Evolutionary conservation across 2,888 invertebrate genomes (phyloP).

Genomic region (Ditula angustiorana): DNA sequence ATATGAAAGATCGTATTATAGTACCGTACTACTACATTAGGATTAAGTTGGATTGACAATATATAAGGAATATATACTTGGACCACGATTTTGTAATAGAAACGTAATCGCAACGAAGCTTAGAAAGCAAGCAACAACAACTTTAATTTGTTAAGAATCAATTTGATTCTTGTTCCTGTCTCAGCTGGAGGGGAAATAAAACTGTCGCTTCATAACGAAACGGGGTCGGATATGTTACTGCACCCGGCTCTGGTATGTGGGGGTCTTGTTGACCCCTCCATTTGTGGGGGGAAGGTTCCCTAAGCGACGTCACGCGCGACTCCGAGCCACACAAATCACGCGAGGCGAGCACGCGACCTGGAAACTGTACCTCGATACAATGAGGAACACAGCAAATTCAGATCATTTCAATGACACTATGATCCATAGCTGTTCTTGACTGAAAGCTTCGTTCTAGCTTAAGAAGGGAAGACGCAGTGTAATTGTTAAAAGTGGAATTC

Average conservation of each 20-base stretch:
- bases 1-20: too few species aligned
- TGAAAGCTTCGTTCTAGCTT: fast-evolving
- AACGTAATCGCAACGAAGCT: too few species aligned
- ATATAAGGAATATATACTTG: too few species aligned
- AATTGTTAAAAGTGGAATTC: conserved; percentile 22
- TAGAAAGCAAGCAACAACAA: conserved; percentile 32
- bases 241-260: conserved; percentile 73
- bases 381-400: not conserved
- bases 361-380: conserved; percentile 51
- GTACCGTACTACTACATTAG: too few species aligned
- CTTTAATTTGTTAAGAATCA: conserved; percentile 49
- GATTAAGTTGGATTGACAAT: too few species aligned
- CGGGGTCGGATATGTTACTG: conserved; percentile 78
- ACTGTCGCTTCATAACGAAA: conserved; percentile 77
- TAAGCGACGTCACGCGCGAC: conserved; percentile 78
- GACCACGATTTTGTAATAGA: too few species aligned
- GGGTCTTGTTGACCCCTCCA: conserved; percentile 66
- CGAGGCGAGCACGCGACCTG: conserved; percentile 73
- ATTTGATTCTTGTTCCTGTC: conserved; percentile 64
- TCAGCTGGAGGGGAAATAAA: conserved; percentile 71
- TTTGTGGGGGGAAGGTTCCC: conserved; percentile 64
- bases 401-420: conserved; percentile 48
- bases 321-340: conserved; percentile 80
- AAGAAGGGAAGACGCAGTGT: conserved; percentile 47
- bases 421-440: conserved; percentile 46